Base-by-base conservation (phyloP, 2,797 vertebrate species). In the Picus viridis region DNA sequence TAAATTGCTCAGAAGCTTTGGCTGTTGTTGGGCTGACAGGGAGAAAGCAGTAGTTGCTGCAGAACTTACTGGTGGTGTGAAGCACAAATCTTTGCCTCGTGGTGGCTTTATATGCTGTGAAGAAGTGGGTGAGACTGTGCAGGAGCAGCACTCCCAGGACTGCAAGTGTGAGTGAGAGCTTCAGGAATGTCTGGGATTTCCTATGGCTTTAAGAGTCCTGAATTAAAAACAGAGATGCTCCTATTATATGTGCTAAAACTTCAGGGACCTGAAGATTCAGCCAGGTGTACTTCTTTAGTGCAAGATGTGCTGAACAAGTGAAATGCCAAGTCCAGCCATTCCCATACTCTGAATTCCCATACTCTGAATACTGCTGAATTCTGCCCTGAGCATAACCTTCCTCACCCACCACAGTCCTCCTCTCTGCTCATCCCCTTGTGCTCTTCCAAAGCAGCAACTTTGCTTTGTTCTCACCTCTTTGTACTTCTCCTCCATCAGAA, bases 291-390 rank as follows among this genome's bases (percentile, higher is more conserved):
- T 36, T 39, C 78, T 69, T 56, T 34, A n/a, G 49, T 22, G 39
- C n/a, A 45, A 36, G 3, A 6, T 16, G 6, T 29, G 17, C n/a
- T 12, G 56, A 89, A 11, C 45, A 62, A 4, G 4, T 64, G 23
- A 69, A 83, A 61, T 51, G 34, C 1, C 4, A 16, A 75, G 7
- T 76, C 49, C 45, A 61, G 49, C 24, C 8, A 8, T 32, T 43
- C 16, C 4, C 26, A 18, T 0, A 0, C 10, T 47, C 32, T 70
- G n/a, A n/a, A 8, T 32, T 43, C 16, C 4, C 26, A 18, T 0
- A 0, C 10, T 47, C 32, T 70, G n/a, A n/a, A n/a, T n/a, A n/a
- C n/a, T n/a, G 61, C n/a, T 4, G 2, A 41, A 53, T 24, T 45
- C 23, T 76, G 17, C 18, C 27, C 56, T 61, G 15, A 82, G 19